Conservation (phyloP, 2,113 vertebrate species). For the Pipa parva region DNA sequence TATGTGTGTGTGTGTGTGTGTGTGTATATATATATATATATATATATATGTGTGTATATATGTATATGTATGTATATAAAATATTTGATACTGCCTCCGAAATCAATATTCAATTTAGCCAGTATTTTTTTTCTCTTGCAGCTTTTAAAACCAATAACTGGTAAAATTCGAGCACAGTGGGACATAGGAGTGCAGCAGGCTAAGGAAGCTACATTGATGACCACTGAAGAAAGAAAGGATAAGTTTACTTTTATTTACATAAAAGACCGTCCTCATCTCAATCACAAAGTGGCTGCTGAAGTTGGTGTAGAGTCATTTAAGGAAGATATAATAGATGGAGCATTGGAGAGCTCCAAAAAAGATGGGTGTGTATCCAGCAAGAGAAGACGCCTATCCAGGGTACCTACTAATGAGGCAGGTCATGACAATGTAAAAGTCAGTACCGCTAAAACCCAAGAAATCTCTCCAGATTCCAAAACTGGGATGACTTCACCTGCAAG, state of each 20-base stretch:
- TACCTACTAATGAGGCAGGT: constrained; percentile 15
- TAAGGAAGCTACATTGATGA: constrained; percentile 74
- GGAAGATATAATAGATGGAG: constrained; percentile 43
- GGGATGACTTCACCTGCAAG: constrained; percentile 53
- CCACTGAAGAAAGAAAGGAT: constrained; percentile 71
- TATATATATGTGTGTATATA: too few relatives aligned
- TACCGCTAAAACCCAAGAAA: constrained; percentile 54
- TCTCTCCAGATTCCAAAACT: constrained; percentile 55
- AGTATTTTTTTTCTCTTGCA: constrained; percentile 43
- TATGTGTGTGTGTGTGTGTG: too few relatives aligned
- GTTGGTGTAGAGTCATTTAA: constrained; percentile 61
- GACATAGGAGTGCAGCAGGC: constrained; percentile 83
- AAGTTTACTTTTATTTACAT: constrained; percentile 85
- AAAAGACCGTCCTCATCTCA: constrained; percentile 76
- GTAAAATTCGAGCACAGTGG: constrained; percentile 85
- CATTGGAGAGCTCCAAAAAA: constrained; percentile 40
- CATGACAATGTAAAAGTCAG: constrained; percentile 49
- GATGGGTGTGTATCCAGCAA: constrained; percentile 60
- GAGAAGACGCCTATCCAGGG: constrained; percentile 62
- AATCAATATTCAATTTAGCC: neutral
- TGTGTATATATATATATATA: too few relatives aligned
- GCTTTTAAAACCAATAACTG: constrained; percentile 72
- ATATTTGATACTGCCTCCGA: too few relatives aligned
- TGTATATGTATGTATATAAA: too few relatives aligned
- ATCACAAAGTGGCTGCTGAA: constrained; percentile 70